phyloP scores from a whole-genome alignment of 2,888 invertebrate species.

The Hydrotaea diabolus region DNA sequence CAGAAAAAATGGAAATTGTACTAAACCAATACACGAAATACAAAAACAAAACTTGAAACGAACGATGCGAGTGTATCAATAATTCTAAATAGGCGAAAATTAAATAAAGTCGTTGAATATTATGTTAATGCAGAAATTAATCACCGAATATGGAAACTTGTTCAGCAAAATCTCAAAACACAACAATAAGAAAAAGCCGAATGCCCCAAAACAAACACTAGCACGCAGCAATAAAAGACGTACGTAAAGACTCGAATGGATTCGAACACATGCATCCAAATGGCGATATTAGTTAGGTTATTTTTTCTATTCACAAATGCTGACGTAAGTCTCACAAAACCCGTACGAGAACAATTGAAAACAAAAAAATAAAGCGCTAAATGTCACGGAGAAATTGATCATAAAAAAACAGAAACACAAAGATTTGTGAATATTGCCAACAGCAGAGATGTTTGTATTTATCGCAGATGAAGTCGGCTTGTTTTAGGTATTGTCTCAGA shows the following conservation, averaged over 20 bases:
- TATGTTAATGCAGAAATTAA: constrained; percentile 6
- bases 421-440: not conserved
- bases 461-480: too few species aligned
- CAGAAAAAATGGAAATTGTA: not conserved
- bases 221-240: not conserved
- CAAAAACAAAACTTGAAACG: not conserved
- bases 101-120: constrained; percentile 26
- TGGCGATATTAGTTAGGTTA: not conserved
- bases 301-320: not conserved
- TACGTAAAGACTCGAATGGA: not conserved
- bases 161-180: constrained; percentile 19
- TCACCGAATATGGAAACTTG: constrained; percentile 29
- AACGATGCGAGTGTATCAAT: not conserved
- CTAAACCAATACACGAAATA: too few species aligned
- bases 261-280: constrained; percentile 4
- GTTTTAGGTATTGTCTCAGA: too few species aligned
- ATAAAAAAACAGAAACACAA: not conserved
- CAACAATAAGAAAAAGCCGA: not conserved
- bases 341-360: not conserved
- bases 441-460: too few species aligned
- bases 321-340: constrained; percentile 9
- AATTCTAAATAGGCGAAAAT: constrained; percentile 34
- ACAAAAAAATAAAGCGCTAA: not conserved
- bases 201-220: not conserved
- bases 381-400: constrained; percentile 1